Conservation (phyloP, 2,797 vertebrate genomes). For the Peromyscus attwateri region DNA sequence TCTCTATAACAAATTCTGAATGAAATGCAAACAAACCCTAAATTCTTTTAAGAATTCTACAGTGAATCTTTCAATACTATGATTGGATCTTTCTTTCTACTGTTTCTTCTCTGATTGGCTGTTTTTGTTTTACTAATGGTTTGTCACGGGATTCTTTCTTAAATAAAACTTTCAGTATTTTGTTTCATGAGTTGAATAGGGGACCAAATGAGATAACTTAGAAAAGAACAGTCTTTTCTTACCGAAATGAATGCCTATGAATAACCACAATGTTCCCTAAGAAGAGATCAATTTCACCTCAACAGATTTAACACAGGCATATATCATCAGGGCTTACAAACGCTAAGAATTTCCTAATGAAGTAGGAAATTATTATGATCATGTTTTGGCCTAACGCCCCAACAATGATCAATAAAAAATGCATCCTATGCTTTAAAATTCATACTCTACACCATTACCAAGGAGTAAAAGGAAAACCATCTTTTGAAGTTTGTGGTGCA, state of each 20-base stretch:
- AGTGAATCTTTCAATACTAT: conserved; percentile 59
- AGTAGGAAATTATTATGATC: conserved; percentile 69
- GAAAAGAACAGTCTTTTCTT: conserved; percentile 71
- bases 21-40: conserved; percentile 56
- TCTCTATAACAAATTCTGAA: conserved; percentile 37
- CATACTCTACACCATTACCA: background rate
- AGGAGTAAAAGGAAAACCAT: conserved; percentile 27
- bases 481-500: conserved; percentile 44
- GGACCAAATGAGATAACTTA: conserved; percentile 61
- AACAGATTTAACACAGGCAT: conserved; percentile 73
- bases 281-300: conserved; percentile 74
- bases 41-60: conserved; percentile 63
- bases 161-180: conserved; percentile 71
- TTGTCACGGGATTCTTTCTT: conserved; percentile 60
- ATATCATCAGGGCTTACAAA: conserved; percentile 76
- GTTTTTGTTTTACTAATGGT: conserved; percentile 43
- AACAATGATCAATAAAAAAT: conserved; percentile 61
- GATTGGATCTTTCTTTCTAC: conserved; percentile 40
- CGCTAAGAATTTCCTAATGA: conserved; percentile 61
- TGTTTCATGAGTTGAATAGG: conserved; percentile 71
- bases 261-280: conserved; percentile 64
- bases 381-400: conserved; percentile 51
- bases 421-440: conserved; percentile 47
- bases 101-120: conserved; percentile 58
- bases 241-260: conserved; percentile 65